phyloP scores from a whole-genome alignment of 2,113 vertebrate species.

The Catharus fuscescens region DNA sequence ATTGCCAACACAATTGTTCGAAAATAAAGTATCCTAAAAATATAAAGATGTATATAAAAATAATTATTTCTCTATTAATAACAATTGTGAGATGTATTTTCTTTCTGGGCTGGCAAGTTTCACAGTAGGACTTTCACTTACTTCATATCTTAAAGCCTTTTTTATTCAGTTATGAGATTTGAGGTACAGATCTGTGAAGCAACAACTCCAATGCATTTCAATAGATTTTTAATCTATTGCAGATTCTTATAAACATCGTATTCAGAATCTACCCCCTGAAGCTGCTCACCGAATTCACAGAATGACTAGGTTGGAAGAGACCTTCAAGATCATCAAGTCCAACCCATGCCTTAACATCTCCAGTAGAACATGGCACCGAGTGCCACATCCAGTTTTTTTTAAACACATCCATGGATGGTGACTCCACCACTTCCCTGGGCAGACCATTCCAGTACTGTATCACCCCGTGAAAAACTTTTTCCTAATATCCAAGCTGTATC shows the following conservation, averaged over 20 bases:
- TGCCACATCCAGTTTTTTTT: too few relatives aligned
- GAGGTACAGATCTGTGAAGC: not conserved
- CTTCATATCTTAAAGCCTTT: not conserved
- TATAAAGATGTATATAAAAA: not conserved
- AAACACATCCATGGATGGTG: too few relatives aligned
- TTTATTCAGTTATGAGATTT: not conserved
- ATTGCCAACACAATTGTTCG: not conserved
- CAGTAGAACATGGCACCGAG: too few relatives aligned
- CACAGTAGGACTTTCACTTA: not conserved
- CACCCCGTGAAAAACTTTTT: too few relatives aligned
- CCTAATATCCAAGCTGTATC: too few relatives aligned
- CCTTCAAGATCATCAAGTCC: too few relatives aligned
- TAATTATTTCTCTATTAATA: not conserved
- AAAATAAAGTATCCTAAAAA: not conserved
- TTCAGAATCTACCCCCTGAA: not conserved
- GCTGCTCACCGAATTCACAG: not conserved
- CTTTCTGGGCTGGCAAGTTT: not conserved
- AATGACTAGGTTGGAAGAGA: too few relatives aligned
- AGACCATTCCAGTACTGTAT: too few relatives aligned
- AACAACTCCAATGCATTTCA: not conserved
- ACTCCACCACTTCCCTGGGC: too few relatives aligned
- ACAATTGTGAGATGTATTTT: not conserved
- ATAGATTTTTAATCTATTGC: not conserved
- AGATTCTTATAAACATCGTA: not conserved
- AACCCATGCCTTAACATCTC: too few relatives aligned